Evolutionary conservation across 1,140 invertebrate species (phyloP), one percentile per base, ranked within the genome.

Genomic region (Oryctes rhinoceros): DNA sequence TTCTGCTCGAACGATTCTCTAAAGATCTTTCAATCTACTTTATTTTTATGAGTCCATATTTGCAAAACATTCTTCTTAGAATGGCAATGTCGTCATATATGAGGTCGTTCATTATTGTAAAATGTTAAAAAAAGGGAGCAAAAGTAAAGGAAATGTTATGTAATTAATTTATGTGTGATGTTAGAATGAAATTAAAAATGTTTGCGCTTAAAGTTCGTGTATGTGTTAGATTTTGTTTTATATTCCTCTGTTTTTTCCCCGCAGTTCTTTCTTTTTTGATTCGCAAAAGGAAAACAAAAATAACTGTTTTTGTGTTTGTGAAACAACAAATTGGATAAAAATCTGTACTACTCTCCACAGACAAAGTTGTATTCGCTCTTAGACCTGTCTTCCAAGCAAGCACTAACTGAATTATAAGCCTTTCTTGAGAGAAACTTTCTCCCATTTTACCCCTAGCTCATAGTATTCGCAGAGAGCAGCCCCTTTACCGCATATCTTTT

Each of bases 401-500:
- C 62, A 77, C 83, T 83, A 83, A 83, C 81, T 83, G 82, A 83
- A 82, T 83, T 83, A 83, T 83, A 82, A 82, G 81, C 81, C 83
- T 83, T 83, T 83, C 80, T 80, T 80, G 81, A 81, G 49, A 11
- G 49, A 82, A 82, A 83, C 80, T 80, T 82, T 83, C 82, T 79
- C 81, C 80, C 81, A 37, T 78, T 78, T 83, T 82, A 78, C 80
- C 79, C 82, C 79, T 82, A 78, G 77, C 80, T 47, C 37, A 44
- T 47, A 78, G 10, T 80, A 81, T 76, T 81, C 79, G 53, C 76
- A 76, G 79, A 78, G 81, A 82, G 80, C 81, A 59, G 71, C 79
- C 80, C 81, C 80, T 80, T 79, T 82, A 67, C 65, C 65, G 80
- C 83, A 80, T 83, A 83, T 83, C 81, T 83, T 82, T 82, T 83